Conservation (phyloP, 2,113 vertebrate genomes). For the Cettia cetti region DNA sequence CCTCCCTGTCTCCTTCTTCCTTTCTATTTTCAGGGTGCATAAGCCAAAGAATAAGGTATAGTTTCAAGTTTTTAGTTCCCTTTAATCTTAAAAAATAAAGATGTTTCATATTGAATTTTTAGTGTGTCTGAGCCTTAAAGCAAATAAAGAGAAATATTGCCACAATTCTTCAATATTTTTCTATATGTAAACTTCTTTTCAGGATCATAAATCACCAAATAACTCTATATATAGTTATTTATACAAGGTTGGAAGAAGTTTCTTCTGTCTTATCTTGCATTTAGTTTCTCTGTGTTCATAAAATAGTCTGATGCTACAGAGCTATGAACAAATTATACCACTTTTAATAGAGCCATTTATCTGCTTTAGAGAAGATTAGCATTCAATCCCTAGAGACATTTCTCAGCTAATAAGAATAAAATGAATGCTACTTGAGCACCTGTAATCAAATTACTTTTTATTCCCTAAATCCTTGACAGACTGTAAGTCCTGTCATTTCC, state of each 20-base stretch:
- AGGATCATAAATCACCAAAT: constrained; percentile 45
- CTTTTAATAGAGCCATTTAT: constrained; percentile 73
- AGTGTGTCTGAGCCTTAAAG: neutral
- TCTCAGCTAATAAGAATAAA: constrained; percentile 73
- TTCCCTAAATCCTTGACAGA: constrained; percentile 63
- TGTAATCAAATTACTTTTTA: constrained; percentile 76
- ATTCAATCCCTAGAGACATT: constrained; percentile 54
- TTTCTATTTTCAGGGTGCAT: neutral
- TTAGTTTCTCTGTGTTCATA: constrained; percentile 61
- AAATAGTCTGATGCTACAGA: constrained; percentile 55
- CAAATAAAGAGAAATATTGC: neutral
- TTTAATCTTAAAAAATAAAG: neutral
- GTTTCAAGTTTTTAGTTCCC: neutral
- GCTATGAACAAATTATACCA: constrained; percentile 51
- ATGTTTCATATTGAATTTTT: neutral
- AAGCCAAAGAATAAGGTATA: neutral
- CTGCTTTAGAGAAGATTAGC: constrained; percentile 69
- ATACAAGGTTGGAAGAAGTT: constrained; percentile 12
- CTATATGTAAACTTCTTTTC: neutral
- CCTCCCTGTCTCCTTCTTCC: neutral
- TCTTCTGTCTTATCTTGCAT: constrained; percentile 48
- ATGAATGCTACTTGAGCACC: constrained; percentile 69
- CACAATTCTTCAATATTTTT: neutral
- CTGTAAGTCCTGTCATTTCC: constrained; percentile 18
- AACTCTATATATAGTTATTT: neutral